Evolutionary conservation across 2,113 vertebrate species (phyloP), one percentile per base, ranked within the genome.

Genomic region (Gasterosteus nipponicus): DNA sequence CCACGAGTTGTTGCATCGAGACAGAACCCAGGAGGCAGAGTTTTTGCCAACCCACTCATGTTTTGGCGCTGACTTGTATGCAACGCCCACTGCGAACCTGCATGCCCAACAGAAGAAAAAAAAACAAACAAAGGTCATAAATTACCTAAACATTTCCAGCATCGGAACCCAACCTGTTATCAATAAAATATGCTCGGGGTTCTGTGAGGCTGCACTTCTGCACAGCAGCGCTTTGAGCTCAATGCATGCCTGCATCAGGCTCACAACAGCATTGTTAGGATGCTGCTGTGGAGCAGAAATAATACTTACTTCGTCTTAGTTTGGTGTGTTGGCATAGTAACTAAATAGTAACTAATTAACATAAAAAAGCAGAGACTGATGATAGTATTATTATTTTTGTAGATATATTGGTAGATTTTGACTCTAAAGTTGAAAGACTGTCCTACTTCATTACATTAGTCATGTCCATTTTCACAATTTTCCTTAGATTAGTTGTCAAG

Each of bases 31-130:
- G 9, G 98, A 96, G 65, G 96, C 94, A 0, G 96, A 95, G 89
- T 99, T 99, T 87, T 98, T 99, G 35, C 98, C 98, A 0, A 99
- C 96, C 98, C 98, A 99, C 80, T 98, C 97, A 0, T 99, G 97
- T 77, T 97, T 99, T 0, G 98, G 98, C 0, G 98, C 97, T 0
- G 97, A 97, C 74, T 98, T 99, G 87, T 99, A 98, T 12, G 97
- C 96, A 64, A 99, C 94, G 10, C 98, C 98, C 69, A 99, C 96
- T 10, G 98, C 98, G 88, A 98, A 99, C 97, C 98, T 99, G 89
- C 51, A 60, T 69, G 41, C 29, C 12, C 11, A 68, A 68, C n/a
- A 35, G 77, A 77, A 80, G 38, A 19, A 59, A 11, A 53, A 68
- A 68, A 26, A 35, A 77, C 77, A 79, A 39, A 19, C 53, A 14